These are phyloP conservation scores for Pyrochroa serraticornis DNA, from an alignment of 2,888 invertebrate genomes.

Conservation along the genomic window DNA sequence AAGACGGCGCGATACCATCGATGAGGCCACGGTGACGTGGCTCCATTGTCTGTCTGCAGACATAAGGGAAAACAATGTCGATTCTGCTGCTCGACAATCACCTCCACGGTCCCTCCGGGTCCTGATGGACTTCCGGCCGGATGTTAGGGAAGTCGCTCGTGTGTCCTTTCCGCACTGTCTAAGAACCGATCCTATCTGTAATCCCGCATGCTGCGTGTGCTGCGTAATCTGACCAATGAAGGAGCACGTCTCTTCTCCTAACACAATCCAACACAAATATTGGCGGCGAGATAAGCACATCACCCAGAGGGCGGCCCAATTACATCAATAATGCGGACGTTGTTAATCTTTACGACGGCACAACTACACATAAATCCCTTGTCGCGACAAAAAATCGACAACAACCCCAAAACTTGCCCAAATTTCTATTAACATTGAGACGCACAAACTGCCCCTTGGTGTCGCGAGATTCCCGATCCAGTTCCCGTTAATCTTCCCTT, in stretches of 20 bases:
- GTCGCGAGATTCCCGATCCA: too few relatives aligned
- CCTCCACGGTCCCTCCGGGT: constrained; percentile 51
- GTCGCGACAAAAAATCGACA: too few relatives aligned
- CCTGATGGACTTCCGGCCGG: constrained; percentile 56
- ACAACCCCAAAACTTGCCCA: too few relatives aligned
- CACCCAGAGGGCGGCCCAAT: constrained; percentile 8
- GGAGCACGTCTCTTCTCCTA: not conserved
- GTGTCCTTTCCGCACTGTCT: constrained; percentile 50
- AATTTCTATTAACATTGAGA: too few relatives aligned
- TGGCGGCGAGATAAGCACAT: not conserved
- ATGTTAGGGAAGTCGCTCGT: constrained; percentile 49
- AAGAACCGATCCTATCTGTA: constrained; percentile 41
- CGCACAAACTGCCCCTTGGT: too few relatives aligned
- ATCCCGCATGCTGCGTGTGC: constrained; percentile 12
- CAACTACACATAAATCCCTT: too few relatives aligned
- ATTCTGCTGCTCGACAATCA: constrained; percentile 51
- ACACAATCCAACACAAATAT: constrained; percentile 11
- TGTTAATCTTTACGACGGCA: constrained; percentile 6
- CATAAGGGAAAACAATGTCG: constrained; percentile 56
- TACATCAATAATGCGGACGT: constrained; percentile 22
- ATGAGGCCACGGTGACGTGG: constrained; percentile 48
- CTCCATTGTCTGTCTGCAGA: constrained; percentile 44
- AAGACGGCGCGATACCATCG: constrained; percentile 54
- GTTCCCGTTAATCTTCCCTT: too few relatives aligned
- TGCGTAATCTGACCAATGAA: constrained; percentile 21